Evolutionary conservation across 2,888 invertebrate genomes (phyloP).

Genomic region (Smittia sp.): DNA sequence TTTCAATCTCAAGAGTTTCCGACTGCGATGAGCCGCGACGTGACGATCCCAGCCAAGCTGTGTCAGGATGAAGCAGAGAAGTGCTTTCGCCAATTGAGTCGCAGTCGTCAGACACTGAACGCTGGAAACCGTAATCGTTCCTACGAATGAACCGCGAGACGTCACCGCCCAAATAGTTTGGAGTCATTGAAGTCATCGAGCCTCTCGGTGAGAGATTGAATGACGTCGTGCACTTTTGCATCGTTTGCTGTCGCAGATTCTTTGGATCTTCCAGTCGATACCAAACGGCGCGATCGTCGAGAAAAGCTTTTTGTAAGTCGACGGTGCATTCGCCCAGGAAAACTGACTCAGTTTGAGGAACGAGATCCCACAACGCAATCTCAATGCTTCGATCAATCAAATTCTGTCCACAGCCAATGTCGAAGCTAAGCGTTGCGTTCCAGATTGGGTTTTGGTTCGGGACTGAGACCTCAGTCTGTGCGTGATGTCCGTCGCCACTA

Average conservation of each 20-base stretch:
- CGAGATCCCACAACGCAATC: slow-evolving; percentile 84
- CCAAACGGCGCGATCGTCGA: slow-evolving; percentile 87
- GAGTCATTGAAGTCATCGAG: slow-evolving; percentile 55
- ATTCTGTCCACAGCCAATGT: slow-evolving; percentile 73
- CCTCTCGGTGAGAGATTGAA: slow-evolving; percentile 78
- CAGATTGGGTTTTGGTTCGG: slow-evolving; percentile 86
- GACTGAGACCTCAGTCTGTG: slow-evolving; percentile 82
- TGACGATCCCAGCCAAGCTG: slow-evolving; percentile 68
- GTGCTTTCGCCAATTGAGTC: slow-evolving; percentile 74
- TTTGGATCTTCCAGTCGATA: slow-evolving; percentile 81
- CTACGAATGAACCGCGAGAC: slow-evolving; percentile 64
- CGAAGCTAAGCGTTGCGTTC: slow-evolving; percentile 86
- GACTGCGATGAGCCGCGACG: slow-evolving; percentile 86
- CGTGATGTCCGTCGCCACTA: slow-evolving; percentile 71
- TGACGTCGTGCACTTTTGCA: slow-evolving; percentile 58
- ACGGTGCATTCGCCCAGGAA: slow-evolving; percentile 78
- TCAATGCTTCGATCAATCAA: slow-evolving; percentile 78
- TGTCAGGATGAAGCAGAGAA: slow-evolving; percentile 79
- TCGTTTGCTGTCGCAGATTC: slow-evolving; percentile 57
- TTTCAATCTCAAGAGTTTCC: slow-evolving; percentile 79
- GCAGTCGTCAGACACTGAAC: slow-evolving; percentile 73
- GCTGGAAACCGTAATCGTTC: slow-evolving; percentile 68
- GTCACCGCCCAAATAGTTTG: slow-evolving; percentile 58
- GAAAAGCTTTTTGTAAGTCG: slow-evolving; percentile 66
- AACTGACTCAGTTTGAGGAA: slow-evolving; percentile 76